Percentiles rank a stretch among this genome's conserved stretches.
phyloP scores from a whole-genome alignment of 2,888 invertebrate species.

The Cancer borealis region DNA sequence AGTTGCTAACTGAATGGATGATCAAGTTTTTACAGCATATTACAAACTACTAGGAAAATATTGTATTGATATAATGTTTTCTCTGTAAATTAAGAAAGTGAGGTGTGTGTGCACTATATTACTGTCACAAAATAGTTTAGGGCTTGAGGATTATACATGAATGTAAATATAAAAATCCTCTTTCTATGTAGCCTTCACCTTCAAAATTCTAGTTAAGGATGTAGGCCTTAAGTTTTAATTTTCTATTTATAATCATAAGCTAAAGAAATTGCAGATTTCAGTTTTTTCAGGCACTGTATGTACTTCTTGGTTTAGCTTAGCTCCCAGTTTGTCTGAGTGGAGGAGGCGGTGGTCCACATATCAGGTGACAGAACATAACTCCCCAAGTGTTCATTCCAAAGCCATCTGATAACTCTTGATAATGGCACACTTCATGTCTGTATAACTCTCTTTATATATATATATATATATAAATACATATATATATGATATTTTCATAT shows the following conservation, averaged over 20 bases:
- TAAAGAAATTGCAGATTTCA: background rate
- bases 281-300: constrained; percentile 31
- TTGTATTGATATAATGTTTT: constrained; percentile 30
- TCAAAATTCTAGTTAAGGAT: constrained; percentile 44
- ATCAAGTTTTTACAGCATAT: constrained; percentile 34
- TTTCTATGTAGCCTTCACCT: constrained; percentile 72
- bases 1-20: constrained; percentile 28
- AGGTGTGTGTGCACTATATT: constrained; percentile 63
- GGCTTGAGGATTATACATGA: constrained; percentile 50
- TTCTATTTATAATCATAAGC: background rate
- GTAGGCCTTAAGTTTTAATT: constrained; percentile 32
- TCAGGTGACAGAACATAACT: constrained; percentile 39
- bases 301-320: constrained; percentile 1
- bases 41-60: constrained; percentile 39
- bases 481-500: constrained; percentile 43
- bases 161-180: constrained; percentile 63
- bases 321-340: constrained; percentile 1
- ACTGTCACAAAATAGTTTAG: constrained; percentile 61
- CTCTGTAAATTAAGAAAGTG: constrained; percentile 53
- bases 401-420: background rate
- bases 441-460: constrained; percentile 31
- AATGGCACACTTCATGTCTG: constrained; percentile 43
- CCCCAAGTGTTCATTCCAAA: constrained; percentile 23
- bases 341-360: constrained; percentile 37
- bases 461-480: background rate